Evolutionary conservation across 1,140 invertebrate species (phyloP).

Genomic region (Bathynomus jamesi): DNA sequence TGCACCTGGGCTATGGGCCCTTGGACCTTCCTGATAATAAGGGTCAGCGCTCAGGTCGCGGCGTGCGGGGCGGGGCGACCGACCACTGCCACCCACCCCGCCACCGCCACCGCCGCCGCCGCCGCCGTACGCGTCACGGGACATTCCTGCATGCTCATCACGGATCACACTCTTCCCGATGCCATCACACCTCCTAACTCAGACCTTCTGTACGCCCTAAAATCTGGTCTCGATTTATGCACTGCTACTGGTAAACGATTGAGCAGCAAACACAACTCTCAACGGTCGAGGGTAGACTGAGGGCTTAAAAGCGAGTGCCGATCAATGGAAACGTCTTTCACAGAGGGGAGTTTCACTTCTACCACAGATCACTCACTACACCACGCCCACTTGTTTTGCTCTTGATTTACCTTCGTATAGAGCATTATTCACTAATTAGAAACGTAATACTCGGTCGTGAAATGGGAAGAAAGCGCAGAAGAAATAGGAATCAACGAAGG

Average conservation of each 20-base stretch:
- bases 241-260: not conserved
- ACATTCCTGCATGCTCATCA: conserved; percentile 48
- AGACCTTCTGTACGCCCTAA: not conserved
- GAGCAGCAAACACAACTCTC: not conserved
- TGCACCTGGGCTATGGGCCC: conserved; percentile 13
- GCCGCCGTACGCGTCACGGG: conserved; percentile 59
- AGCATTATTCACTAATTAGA: not conserved
- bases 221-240: not conserved
- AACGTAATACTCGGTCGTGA: not conserved
- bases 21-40: conserved; percentile 29
- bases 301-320: not conserved
- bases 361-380: not conserved
- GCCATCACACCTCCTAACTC: not conserved
- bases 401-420: not conserved
- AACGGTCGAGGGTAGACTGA: not conserved
- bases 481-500: not conserved
- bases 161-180: not conserved
- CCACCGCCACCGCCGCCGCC: conserved; percentile 37
- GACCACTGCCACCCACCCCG: conserved; percentile 27
- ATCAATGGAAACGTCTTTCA: not conserved
- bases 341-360: not conserved
- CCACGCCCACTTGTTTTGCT: not conserved
- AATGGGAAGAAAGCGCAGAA: not conserved
- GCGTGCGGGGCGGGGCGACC: conserved; percentile 35
- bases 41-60: conserved; percentile 34